phyloP scores from a whole-genome alignment of 2,888 invertebrate species.

The Eumacrocentrus americanus region DNA sequence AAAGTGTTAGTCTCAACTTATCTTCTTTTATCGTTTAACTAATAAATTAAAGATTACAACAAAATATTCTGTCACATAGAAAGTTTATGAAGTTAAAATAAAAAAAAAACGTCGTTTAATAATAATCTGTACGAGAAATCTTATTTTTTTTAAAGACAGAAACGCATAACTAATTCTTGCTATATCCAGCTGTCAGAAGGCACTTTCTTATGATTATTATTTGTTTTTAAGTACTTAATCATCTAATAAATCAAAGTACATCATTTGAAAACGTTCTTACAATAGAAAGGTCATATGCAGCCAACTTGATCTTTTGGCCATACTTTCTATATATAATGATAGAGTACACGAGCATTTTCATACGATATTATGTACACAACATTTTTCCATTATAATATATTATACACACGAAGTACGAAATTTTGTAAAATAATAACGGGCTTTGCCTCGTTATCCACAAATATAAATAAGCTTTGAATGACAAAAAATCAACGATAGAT shows the following conservation, averaged over 20 bases:
- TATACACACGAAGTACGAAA: background rate
- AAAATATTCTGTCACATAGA: too few species aligned
- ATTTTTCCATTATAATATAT: background rate
- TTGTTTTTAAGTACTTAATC: constrained; percentile 35
- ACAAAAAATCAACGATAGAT: too few species aligned
- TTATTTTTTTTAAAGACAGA: background rate
- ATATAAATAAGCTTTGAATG: too few species aligned
- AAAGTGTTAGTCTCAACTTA: too few species aligned
- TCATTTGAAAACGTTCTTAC: constrained; percentile 30
- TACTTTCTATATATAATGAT: background rate
- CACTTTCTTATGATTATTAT: constrained; percentile 39
- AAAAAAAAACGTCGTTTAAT: too few species aligned
- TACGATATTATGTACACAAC: background rate
- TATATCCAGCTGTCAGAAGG: constrained; percentile 35
- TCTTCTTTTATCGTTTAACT: too few species aligned
- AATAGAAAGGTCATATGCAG: constrained; percentile 27
- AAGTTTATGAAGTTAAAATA: too few species aligned
- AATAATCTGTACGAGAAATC: too few species aligned
- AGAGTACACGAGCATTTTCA: background rate
- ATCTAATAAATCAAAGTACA: constrained; percentile 29
- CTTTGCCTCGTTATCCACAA: background rate
- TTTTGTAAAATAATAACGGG: background rate
- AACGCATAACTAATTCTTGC: background rate
- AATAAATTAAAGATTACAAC: too few species aligned
- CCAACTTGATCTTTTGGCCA: constrained; percentile 1